A percentile compares a stretch with the other conserved stretches of the same genome.
These are phyloP conservation scores for Muricea muricata DNA, from an alignment of 92 coral and sea anemone species.

Conservation along the genomic window DNA sequence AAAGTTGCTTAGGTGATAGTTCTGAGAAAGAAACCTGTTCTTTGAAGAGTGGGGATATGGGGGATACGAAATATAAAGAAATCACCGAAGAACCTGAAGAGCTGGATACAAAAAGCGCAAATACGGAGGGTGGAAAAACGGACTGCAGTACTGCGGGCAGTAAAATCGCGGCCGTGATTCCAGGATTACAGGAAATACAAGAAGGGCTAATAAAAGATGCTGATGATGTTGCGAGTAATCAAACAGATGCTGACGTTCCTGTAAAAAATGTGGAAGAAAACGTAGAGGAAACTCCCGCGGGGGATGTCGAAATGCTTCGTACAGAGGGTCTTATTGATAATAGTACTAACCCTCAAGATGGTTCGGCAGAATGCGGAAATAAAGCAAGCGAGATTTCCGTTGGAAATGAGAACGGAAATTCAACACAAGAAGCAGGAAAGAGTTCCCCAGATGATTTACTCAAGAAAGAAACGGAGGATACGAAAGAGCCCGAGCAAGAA, in stretches of 20 bases:
- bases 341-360: neutral
- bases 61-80: slow-evolving; percentile 31
- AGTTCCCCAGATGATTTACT: neutral
- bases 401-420: neutral
- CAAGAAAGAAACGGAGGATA: neutral
- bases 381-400: neutral
- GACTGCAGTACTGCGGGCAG: neutral
- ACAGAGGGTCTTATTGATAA: neutral
- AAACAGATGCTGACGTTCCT: neutral
- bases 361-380: neutral
- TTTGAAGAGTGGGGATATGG: neutral
- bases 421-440: neutral
- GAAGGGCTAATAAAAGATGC: neutral
- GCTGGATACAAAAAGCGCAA: neutral
- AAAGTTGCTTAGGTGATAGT: neutral
- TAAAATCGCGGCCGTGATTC: slow-evolving; percentile 6
- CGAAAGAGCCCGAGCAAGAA: neutral
- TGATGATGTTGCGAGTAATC: neutral
- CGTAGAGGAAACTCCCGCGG: neutral
- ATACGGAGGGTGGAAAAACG: neutral
- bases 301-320: neutral
- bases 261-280: neutral
- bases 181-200: slow-evolving; percentile 43
- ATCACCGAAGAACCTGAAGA: slow-evolving; percentile 36
- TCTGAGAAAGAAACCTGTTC: slow-evolving; percentile 12